Percentiles rank a stretch among this genome's conserved stretches.
phyloP scores from a whole-genome alignment of 2,888 invertebrate species.

The Pheosia gnoma region DNA sequence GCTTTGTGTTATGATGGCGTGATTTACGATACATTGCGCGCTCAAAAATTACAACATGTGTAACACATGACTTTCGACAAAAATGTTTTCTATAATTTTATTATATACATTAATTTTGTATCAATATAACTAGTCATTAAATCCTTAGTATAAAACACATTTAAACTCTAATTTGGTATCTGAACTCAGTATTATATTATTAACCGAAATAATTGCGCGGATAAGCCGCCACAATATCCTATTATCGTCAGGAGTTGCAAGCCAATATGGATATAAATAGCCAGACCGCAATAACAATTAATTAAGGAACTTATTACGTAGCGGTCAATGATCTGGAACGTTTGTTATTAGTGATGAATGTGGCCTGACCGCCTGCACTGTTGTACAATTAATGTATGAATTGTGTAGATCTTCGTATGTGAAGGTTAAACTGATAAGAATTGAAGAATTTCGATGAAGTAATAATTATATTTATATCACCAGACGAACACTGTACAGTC shows the following conservation, averaged over 20 bases:
- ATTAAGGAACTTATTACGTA: constrained; percentile 65
- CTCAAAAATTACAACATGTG: too few species aligned
- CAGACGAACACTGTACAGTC: too few species aligned
- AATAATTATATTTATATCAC: too few species aligned
- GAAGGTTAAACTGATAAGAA: background rate
- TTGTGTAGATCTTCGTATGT: background rate
- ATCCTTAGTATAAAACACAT: too few species aligned
- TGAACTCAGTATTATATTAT: background rate
- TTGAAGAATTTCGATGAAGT: background rate
- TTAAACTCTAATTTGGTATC: background rate
- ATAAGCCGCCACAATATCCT: constrained; percentile 4
- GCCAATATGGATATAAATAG: constrained; percentile 46
- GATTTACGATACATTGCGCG: too few species aligned
- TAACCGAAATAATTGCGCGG: background rate
- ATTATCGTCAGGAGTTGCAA: constrained; percentile 33
- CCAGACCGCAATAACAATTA: constrained; percentile 65
- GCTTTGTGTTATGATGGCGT: too few species aligned
- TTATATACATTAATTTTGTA: too few species aligned
- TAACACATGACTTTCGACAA: too few species aligned
- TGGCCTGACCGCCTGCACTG: constrained; percentile 12
- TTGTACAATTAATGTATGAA: background rate
- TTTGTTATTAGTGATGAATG: constrained; percentile 54
- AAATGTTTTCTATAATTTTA: too few species aligned
- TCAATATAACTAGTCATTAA: too few species aligned
- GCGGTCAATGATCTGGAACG: constrained; percentile 37